phyloP scores from a whole-genome alignment of 2,888 invertebrate genomes.

The Leptopterna dolabrata region DNA sequence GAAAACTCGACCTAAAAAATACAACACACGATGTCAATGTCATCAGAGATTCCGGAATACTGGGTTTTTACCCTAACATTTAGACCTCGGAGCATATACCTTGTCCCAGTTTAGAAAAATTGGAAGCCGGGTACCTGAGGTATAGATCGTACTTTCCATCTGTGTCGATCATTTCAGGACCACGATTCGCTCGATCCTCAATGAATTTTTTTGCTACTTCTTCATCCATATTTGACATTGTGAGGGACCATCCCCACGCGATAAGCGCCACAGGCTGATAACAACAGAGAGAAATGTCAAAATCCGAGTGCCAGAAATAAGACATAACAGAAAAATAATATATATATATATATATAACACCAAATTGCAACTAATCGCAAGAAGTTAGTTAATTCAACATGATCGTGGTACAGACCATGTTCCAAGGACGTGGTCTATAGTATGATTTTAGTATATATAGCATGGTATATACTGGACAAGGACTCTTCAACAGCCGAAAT shows the following conservation, averaged over 20 bases:
- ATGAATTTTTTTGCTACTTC: constrained; percentile 74
- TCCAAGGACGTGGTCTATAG: no score
- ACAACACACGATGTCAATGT: no score
- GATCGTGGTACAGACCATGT: no score
- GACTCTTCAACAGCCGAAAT: no score
- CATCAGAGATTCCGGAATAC: background rate
- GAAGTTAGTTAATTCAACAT: background rate
- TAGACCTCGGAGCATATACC: constrained; percentile 2
- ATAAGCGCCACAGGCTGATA: constrained; percentile 79
- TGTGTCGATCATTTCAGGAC: constrained; percentile 70
- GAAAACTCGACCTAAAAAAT: no score
- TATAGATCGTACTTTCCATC: constrained; percentile 71
- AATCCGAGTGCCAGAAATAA: background rate
- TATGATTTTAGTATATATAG: no score
- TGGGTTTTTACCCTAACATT: background rate
- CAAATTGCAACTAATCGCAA: no score
- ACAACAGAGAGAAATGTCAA: constrained; percentile 12
- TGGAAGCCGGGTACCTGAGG: constrained; percentile 65
- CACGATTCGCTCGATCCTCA: constrained; percentile 71
- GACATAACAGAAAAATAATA: no score
- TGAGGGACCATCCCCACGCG: constrained; percentile 79
- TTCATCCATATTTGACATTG: constrained; percentile 76
- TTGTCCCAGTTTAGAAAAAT: background rate
- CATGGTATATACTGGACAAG: no score
- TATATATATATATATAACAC: no score